Conservation (phyloP, 2,888 invertebrate species). For the Oscheius onirici region DNA sequence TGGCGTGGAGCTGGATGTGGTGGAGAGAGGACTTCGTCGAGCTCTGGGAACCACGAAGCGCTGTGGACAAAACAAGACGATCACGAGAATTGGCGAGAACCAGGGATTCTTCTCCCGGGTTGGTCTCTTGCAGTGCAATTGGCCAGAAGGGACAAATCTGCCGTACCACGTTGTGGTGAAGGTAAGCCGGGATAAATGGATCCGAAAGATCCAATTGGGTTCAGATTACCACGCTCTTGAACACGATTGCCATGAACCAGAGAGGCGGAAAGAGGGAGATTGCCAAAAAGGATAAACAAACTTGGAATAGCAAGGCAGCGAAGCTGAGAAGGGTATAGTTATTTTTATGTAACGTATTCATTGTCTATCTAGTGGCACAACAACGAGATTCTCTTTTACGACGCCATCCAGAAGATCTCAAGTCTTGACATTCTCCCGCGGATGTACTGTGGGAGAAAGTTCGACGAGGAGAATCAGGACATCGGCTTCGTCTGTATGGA, state of each 20-base stretch:
- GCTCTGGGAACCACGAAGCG: slow-evolving; percentile 31
- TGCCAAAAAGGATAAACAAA: slow-evolving; percentile 27
- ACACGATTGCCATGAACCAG: slow-evolving; percentile 36
- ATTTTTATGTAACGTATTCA: slow-evolving; percentile 2
- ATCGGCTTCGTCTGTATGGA: slow-evolving; percentile 37
- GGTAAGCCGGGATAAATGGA: slow-evolving; percentile 5
- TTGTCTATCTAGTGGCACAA: too few species aligned
- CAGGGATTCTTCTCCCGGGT: slow-evolving; percentile 40
- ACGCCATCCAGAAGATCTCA: slow-evolving; percentile 12
- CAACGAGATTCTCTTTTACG: slow-evolving; percentile 37
- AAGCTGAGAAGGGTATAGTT: slow-evolving; percentile 30
- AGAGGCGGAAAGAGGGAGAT: slow-evolving; percentile 32
- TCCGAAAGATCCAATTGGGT: background rate
- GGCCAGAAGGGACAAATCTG: slow-evolving; percentile 32
- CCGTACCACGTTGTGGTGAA: slow-evolving; percentile 34
- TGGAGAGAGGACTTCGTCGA: slow-evolving; percentile 32
- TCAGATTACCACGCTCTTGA: slow-evolving; percentile 36
- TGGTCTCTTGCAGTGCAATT: slow-evolving; percentile 36
- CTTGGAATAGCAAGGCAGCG: slow-evolving; percentile 32
- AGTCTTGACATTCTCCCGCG: slow-evolving; percentile 14
- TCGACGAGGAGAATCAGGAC: slow-evolving; percentile 34
- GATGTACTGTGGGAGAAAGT: slow-evolving; percentile 31
- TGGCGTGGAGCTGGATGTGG: slow-evolving; percentile 27
- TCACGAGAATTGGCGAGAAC: slow-evolving; percentile 33
- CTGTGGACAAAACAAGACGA: slow-evolving; percentile 24